Conservation (phyloP, 2,113 vertebrate species). For the Merops nubicus region DNA sequence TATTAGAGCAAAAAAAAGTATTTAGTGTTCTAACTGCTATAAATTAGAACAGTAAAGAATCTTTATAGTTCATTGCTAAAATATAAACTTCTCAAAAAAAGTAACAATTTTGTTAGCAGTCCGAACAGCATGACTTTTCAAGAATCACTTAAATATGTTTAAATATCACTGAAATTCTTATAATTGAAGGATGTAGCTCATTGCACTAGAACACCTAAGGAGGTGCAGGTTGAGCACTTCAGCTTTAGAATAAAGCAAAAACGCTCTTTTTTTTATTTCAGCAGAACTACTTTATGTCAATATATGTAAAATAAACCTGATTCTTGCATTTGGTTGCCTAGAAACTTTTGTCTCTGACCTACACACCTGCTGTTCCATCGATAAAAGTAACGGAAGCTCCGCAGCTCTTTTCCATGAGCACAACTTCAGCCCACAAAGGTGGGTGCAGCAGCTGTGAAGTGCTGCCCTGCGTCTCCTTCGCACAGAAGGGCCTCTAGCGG, state of each 20-base stretch:
- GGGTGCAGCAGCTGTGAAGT: background rate
- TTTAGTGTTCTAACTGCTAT: background rate
- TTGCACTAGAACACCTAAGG: background rate
- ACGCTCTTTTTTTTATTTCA: background rate
- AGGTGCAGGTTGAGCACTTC: background rate
- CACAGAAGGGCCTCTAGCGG: background rate
- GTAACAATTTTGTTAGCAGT: background rate
- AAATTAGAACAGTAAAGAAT: background rate
- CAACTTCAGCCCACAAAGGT: background rate
- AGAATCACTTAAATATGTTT: background rate
- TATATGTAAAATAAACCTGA: background rate
- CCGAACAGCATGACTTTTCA: background rate
- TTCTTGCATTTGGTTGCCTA: background rate
- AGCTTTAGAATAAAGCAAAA: background rate
- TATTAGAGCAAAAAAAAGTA: background rate
- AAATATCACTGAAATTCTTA: background rate
- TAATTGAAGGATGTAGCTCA: background rate
- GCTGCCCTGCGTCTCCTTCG: fast-evolving
- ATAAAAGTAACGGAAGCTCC: background rate
- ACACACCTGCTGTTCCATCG: background rate
- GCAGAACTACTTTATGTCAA: background rate
- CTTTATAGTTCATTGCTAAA: background rate
- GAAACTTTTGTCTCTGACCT: background rate
- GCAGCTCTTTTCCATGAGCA: background rate
- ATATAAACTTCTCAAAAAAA: background rate